Evolutionary conservation across 2,113 vertebrate species (phyloP).

Genomic region (Campylomormyrus tamandua): DNA sequence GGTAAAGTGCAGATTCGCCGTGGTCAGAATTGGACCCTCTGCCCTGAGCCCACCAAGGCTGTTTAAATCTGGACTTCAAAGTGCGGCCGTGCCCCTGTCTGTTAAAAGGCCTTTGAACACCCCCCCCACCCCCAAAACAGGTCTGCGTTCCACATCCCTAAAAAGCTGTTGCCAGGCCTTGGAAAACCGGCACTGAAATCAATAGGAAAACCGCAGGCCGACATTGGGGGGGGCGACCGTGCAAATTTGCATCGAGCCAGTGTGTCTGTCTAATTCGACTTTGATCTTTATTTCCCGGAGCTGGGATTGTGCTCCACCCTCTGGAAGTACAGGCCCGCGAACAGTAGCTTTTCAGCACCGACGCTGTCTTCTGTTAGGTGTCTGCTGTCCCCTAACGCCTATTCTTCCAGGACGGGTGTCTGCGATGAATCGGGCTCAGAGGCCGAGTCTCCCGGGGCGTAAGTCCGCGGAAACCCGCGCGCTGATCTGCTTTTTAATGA

Average conservation of each 20-base stretch:
- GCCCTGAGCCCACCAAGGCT: background rate
- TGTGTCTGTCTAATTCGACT: constrained; percentile 58
- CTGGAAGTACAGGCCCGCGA: constrained; percentile 45
- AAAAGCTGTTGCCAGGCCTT: constrained; percentile 27
- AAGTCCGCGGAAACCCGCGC: constrained; percentile 46
- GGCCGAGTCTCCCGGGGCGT: constrained; percentile 49
- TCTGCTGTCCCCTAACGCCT: constrained; percentile 52
- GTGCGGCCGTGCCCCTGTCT: background rate
- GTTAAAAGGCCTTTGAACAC: background rate
- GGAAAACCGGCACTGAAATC: constrained; percentile 46
- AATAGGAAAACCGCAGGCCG: constrained; percentile 38
- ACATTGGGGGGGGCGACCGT: constrained; percentile 34
- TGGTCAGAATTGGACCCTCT: background rate
- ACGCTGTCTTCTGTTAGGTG: constrained; percentile 49
- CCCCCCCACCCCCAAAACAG: background rate
- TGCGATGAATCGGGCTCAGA: constrained; percentile 57
- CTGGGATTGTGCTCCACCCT: constrained; percentile 54
- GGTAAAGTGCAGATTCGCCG: background rate
- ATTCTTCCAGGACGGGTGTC: constrained; percentile 64
- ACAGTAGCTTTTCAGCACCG: constrained; percentile 43
- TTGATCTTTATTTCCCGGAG: constrained; percentile 59
- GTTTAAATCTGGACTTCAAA: constrained; percentile 9
- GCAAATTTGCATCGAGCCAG: constrained; percentile 49
- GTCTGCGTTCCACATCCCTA: background rate
- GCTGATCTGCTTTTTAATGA: constrained; percentile 51